These are phyloP conservation scores for Pithecia hirsuta DNA, from an alignment of 2,797 vertebrate species.

Conservation along the genomic window DNA sequence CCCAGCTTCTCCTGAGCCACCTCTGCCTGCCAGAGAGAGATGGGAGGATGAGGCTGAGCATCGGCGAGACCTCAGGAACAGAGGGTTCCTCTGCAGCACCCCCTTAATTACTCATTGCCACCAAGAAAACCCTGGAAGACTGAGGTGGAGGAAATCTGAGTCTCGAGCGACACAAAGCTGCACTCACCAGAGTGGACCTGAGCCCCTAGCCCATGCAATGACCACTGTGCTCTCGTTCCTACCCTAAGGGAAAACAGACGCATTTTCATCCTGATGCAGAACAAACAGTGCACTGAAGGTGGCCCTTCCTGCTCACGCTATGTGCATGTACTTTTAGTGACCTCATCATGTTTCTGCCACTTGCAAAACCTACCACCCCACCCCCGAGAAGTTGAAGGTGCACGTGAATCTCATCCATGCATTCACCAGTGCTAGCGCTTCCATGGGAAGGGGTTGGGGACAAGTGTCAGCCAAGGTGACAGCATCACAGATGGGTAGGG, in stretches of 20 bases:
- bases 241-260: not conserved
- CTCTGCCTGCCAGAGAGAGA: not conserved
- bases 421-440: not conserved
- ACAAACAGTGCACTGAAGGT: fast-evolving
- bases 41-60: not conserved
- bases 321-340: not conserved
- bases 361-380: not conserved
- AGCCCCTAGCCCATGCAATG: fast-evolving
- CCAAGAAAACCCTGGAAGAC: not conserved
- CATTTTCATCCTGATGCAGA: not conserved
- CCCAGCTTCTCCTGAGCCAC: not conserved
- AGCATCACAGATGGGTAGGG: not conserved
- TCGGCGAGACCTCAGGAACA: fast-evolving
- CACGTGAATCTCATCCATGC: fast-evolving
- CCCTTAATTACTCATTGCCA: not conserved
- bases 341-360: not conserved
- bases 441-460: not conserved
- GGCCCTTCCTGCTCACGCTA: not conserved
- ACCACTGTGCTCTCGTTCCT: not conserved
- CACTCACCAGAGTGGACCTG: not conserved
- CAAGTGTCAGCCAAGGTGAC: not conserved
- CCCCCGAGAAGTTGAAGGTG: fast-evolving
- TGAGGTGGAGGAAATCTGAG: not conserved
- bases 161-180: too few relatives aligned
- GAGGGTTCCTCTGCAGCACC: not conserved